phyloP scores from a whole-genome alignment of 2,797 vertebrate species.

The Eospalax fontanierii region DNA sequence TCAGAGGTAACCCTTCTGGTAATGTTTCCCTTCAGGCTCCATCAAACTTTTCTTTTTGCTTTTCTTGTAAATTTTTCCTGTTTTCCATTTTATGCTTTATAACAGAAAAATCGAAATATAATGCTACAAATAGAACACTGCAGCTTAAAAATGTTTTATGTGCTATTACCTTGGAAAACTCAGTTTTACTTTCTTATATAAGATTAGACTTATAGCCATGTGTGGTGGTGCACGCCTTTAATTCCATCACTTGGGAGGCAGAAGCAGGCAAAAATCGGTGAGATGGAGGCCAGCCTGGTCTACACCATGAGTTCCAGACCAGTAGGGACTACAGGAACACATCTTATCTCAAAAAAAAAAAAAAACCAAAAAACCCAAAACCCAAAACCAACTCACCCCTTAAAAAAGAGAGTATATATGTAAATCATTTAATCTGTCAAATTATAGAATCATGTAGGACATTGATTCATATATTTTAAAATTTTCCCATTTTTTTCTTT shows the following conservation, averaged over 20 bases:
- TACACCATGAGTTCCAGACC: too few relatives aligned
- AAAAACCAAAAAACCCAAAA: too few relatives aligned
- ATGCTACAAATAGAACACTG: background rate
- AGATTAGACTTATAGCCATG: background rate
- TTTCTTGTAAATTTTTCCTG: background rate
- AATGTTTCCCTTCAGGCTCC: constrained; percentile 29
- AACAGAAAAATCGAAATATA: background rate
- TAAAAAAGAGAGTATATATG: background rate
- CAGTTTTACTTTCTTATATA: background rate
- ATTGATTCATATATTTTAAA: background rate
- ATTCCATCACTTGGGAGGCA: too few relatives aligned
- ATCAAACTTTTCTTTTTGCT: background rate
- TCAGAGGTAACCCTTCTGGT: background rate
- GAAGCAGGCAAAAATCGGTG: too few relatives aligned
- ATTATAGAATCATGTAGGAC: background rate
- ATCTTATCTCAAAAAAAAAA: too few relatives aligned
- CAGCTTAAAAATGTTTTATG: constrained; percentile 4
- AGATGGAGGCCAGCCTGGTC: too few relatives aligned
- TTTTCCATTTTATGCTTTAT: constrained; percentile 33
- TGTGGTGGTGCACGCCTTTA: too few relatives aligned
- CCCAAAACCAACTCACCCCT: too few relatives aligned
- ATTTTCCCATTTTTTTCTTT: background rate
- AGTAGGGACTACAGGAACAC: too few relatives aligned
- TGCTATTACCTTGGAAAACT: background rate
- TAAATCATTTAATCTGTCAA: background rate